Evolutionary conservation across 2,888 invertebrate genomes (phyloP).

Genomic region (Cynaeus angustus): DNA sequence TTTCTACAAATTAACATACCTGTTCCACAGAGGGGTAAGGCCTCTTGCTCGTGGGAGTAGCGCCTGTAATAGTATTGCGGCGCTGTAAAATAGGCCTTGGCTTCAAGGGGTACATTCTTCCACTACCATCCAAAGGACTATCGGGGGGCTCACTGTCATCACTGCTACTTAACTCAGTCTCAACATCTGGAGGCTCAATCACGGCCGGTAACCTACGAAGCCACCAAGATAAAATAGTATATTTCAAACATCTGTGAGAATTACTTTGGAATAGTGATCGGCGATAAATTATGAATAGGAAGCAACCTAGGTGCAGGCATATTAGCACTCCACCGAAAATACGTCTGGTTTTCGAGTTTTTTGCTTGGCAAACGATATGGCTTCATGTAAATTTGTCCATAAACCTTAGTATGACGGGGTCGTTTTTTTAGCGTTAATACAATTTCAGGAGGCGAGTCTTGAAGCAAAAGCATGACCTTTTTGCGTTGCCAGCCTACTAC

Average conservation of each 20-base stretch:
- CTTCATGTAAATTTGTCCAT: slow-evolving; percentile 83
- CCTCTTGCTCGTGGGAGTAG: slow-evolving; percentile 78
- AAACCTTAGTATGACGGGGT: slow-evolving; percentile 86
- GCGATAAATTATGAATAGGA: slow-evolving; percentile 76
- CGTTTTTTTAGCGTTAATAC: slow-evolving; percentile 87
- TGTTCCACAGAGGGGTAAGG: slow-evolving; percentile 81
- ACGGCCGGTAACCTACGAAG: slow-evolving; percentile 59
- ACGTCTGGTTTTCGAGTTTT: slow-evolving; percentile 76
- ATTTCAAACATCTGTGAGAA: slow-evolving; percentile 47
- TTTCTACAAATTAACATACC: slow-evolving; percentile 70
- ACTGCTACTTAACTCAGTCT: slow-evolving; percentile 73
- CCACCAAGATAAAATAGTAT: too few species aligned
- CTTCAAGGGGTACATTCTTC: slow-evolving; percentile 82
- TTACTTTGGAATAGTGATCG: slow-evolving; percentile 76
- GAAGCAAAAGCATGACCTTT: slow-evolving; percentile 82
- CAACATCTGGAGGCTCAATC: slow-evolving; percentile 57
- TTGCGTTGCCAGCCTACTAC: slow-evolving; percentile 89
- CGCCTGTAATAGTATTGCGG: slow-evolving; percentile 91
- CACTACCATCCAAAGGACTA: slow-evolving; percentile 70
- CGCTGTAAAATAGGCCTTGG: slow-evolving; percentile 85
- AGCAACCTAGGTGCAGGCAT: slow-evolving; percentile 80
- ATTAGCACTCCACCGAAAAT: slow-evolving; percentile 80
- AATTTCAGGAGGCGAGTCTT: slow-evolving; percentile 87
- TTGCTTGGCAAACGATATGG: slow-evolving; percentile 83
- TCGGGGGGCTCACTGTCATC: slow-evolving; percentile 74